These are phyloP conservation scores for Uropsilus gracilis DNA, from an alignment of 2,113 vertebrate species.

Conservation along the genomic window DNA sequence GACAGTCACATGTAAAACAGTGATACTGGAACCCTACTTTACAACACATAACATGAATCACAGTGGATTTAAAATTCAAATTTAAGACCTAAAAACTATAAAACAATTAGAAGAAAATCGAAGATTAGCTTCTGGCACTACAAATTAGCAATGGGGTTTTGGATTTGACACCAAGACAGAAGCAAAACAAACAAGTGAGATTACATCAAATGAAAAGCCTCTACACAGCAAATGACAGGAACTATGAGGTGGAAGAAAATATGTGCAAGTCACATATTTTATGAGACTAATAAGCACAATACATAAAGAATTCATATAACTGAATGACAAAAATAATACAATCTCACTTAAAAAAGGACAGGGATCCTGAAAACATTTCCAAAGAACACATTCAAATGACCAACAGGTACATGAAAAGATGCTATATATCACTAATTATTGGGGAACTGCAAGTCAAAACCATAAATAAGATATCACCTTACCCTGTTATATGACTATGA, in stretches of 20 bases:
- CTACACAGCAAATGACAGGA: background rate
- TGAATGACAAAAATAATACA: background rate
- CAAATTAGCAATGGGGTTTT: background rate
- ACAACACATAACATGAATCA: too few relatives aligned
- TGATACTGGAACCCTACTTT: background rate
- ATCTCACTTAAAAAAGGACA: background rate
- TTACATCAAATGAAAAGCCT: background rate
- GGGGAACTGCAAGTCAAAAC: background rate
- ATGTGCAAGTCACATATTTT: background rate
- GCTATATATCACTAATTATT: background rate
- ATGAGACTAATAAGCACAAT: background rate
- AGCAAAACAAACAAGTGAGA: background rate
- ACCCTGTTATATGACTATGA: background rate
- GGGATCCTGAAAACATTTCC: background rate
- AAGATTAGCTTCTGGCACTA: background rate
- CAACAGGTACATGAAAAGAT: background rate
- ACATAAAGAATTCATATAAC: background rate
- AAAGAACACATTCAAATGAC: background rate
- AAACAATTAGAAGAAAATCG: background rate
- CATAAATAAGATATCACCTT: background rate
- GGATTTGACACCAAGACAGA: too few relatives aligned
- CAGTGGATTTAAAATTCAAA: background rate
- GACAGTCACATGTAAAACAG: background rate
- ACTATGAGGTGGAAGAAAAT: background rate
- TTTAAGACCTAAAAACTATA: background rate